Base-by-base conservation (phyloP, 2,113 vertebrate genomes). In the Fregetta grallaria region DNA sequence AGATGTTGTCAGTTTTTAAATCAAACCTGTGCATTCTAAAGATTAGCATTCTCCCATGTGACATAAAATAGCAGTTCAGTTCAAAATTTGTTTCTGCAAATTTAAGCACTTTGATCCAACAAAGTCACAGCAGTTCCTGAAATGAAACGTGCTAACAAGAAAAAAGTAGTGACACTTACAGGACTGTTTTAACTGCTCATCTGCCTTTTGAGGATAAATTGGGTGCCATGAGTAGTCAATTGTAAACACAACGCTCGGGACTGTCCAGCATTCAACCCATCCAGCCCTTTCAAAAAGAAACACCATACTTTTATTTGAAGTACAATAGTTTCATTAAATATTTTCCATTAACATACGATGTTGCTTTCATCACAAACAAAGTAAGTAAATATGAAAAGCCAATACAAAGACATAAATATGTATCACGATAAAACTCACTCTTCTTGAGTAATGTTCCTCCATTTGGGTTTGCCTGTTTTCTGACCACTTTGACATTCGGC, bases 141-240 rank as follows among this genome's bases (percentile, higher is more conserved):
- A 89, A 78, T 4, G 18, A 72, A 76, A 59, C 38, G 49, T 3
- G 30, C 10, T 29, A 75, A 95, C 34, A 56, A 91, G 58, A 61
- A 59, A 65, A 89, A 79, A 34, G 22, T 47, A 90, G 18, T 61
- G 78, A 80, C 49, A 97, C 99, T 99, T 98, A 99, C 99, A 87
- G 27, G 99, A 99, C 70, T 99, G 99, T 84, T 99, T 99, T 32
- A 99, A 97, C 91, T 99, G 99, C 92, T 99, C 99, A 84, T 99
- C 99, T 68, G 99, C 99, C 97, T 99, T 99, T 96, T 99, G 99
- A 55, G 99, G 99, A 97, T 99, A 99, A 97, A 99, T 99, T 40
- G 99, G 99, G 96, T 99, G 99, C 99, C 99, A 99, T 1, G 99
- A 99, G 95, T 99, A 99, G 97, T 99, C 99, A 59, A 99, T 99